Evolutionary conservation across 2,113 vertebrate species (phyloP), one percentile per base, ranked within the genome.

Genomic region (Tenrec ecaudatus): DNA sequence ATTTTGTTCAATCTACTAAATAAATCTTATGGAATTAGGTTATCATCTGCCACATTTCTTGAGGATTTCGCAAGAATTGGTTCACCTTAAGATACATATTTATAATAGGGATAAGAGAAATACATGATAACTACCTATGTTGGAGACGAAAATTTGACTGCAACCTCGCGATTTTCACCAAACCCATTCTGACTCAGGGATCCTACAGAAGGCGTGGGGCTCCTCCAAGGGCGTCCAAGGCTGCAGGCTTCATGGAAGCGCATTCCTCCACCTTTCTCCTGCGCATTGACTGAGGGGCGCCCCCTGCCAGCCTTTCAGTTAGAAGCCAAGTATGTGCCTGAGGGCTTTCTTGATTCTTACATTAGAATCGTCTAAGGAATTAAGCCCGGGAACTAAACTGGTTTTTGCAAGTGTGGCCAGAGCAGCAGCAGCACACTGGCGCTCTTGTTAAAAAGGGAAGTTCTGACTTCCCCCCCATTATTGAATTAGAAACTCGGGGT

Each of bases 401-500:
- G 60, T 7, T 78, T 60, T 14, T 71, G 79, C 69, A 31, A 64
- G 40, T 82, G n/a, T 82, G 77, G 68, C 15, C 77, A 82, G 53
- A 14, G 47, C 47, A 53, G 47, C 47, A 53, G 47, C 47, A 53
- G 47, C 47, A 53, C 12, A 8, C 12, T 87, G 47, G 40, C 19
- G 57, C 73, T 53, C 68, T 87, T 86, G 47, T 81, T 73, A 71
- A 87, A 71, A 92, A 86, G 80, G 76, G 27, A 71, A 86, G 43
- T 86, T 86, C 64, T 80, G 23, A 20, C 47, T 53, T 10, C 17
- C 3, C 87, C 31, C 53, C n/a, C n/a, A n/a, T 16, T 53, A 76
- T n/a, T 86, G 64, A 68, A 53, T 68, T 66, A 84, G 23, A 84
- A 38, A 77, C 40, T 66, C 8, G n/a, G 31, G 31, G 31, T n/a